These are phyloP conservation scores for Meandrusa payeni DNA, from an alignment of 2,888 invertebrate genomes.

Conservation along the genomic window DNA sequence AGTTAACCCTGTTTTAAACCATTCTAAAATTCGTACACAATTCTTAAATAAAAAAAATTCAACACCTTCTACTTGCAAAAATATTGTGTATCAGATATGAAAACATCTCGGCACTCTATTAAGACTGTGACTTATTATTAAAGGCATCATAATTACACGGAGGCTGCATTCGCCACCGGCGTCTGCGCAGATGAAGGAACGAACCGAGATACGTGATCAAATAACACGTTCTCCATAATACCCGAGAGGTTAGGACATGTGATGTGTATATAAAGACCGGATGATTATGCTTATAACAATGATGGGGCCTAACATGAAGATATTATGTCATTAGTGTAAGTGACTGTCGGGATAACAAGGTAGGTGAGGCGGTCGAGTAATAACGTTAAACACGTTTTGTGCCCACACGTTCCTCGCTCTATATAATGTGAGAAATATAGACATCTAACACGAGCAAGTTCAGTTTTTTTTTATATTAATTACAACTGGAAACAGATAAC, in stretches of 20 bases:
- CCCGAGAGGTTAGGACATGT: constrained; percentile 18
- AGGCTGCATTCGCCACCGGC: constrained; percentile 56
- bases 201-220: constrained; percentile 52
- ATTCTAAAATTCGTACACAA: too few relatives aligned
- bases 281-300: constrained; percentile 23
- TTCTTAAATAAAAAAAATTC: too few relatives aligned
- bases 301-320: constrained; percentile 19
- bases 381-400: constrained; percentile 16
- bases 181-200: constrained; percentile 47
- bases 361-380: constrained; percentile 4
- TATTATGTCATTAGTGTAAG: constrained; percentile 25
- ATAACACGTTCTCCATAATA: constrained; percentile 48
- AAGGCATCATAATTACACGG: constrained; percentile 63
- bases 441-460: too few relatives aligned
- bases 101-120: constrained; percentile 71
- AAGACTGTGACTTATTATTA: constrained; percentile 58
- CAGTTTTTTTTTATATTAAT: too few relatives aligned
- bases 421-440: too few relatives aligned
- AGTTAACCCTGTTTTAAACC: too few relatives aligned
- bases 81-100: too few relatives aligned
- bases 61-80: too few relatives aligned
- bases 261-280: constrained; percentile 32
- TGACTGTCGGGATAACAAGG: constrained; percentile 20
- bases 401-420: constrained; percentile 7
- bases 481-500: too few relatives aligned